Evolutionary conservation across 2,797 vertebrate genomes (phyloP).

Genomic region (Acipenser transmontanus): DNA sequence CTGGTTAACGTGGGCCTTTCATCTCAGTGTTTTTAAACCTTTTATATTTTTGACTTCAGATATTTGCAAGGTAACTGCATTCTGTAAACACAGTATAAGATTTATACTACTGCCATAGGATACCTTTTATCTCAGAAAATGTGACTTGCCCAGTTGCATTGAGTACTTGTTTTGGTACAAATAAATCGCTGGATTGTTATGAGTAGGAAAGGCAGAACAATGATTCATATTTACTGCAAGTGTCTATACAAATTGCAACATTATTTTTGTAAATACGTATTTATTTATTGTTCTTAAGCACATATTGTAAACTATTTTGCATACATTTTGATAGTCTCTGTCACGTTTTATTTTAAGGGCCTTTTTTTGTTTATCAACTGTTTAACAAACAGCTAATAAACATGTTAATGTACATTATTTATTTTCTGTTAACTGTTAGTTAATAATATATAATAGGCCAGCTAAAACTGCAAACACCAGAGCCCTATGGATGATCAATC

Average conservation of each 20-base stretch:
- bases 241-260: slow-evolving; percentile 48
- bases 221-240: slow-evolving; percentile 30
- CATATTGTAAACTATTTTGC: slow-evolving; percentile 34
- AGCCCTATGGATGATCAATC: no score
- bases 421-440: no score
- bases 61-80: no score
- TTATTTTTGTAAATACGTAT: slow-evolving; percentile 48
- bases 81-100: not conserved
- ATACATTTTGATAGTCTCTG: slow-evolving; percentile 30
- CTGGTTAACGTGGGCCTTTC: no score
- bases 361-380: no score
- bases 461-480: no score
- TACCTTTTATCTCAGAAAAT: slow-evolving; percentile 1
- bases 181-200: not conserved
- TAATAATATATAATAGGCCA: no score
- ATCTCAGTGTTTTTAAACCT: not conserved
- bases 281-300: slow-evolving; percentile 52
- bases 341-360: no score
- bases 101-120: slow-evolving; percentile 4
- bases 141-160: not conserved
- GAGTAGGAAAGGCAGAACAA: slow-evolving; percentile 18
- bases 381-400: no score
- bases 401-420: no score
- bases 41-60: no score
- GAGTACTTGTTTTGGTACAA: slow-evolving; percentile 1